phyloP scores from a whole-genome alignment of 2,888 invertebrate species.

The Epirrhoe tristata region DNA sequence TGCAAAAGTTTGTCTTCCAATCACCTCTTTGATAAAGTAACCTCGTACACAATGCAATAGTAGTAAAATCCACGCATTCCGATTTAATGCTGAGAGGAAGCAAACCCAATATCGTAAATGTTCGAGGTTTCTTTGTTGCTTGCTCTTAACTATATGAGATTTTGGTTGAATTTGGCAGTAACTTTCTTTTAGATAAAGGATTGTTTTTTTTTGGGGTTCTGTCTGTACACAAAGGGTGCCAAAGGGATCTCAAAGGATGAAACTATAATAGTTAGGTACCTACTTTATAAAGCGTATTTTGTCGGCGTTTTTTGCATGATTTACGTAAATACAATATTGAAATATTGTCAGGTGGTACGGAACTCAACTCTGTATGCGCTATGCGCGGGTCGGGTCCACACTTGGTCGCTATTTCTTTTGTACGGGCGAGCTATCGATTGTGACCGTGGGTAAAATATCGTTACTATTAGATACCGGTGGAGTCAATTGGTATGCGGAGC shows the following conservation, averaged over 20 bases:
- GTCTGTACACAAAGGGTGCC: no score
- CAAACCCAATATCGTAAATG: constrained; percentile 28
- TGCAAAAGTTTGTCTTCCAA: constrained; percentile 14
- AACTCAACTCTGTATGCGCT: no score
- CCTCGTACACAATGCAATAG: constrained; percentile 12
- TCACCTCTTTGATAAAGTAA: constrained; percentile 1
- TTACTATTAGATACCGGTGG: neutral
- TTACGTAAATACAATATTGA: no score
- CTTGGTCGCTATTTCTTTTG: neutral
- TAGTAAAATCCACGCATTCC: constrained; percentile 7
- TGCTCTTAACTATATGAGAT: constrained; percentile 12
- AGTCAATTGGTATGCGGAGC: constrained; percentile 13
- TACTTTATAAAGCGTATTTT: no score
- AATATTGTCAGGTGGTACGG: no score
- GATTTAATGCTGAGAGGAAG: constrained; percentile 16
- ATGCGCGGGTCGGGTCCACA: no score
- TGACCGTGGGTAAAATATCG: neutral
- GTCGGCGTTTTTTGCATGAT: no score
- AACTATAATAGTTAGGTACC: no score
- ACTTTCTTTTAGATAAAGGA: neutral
- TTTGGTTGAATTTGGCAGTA: neutral
- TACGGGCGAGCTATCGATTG: neutral
- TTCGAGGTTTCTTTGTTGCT: constrained; percentile 14
- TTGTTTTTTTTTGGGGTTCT: neutral
- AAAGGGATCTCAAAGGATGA: no score